phyloP scores from a whole-genome alignment of 2,797 vertebrate genomes.

The Loris lydekkerianus region DNA sequence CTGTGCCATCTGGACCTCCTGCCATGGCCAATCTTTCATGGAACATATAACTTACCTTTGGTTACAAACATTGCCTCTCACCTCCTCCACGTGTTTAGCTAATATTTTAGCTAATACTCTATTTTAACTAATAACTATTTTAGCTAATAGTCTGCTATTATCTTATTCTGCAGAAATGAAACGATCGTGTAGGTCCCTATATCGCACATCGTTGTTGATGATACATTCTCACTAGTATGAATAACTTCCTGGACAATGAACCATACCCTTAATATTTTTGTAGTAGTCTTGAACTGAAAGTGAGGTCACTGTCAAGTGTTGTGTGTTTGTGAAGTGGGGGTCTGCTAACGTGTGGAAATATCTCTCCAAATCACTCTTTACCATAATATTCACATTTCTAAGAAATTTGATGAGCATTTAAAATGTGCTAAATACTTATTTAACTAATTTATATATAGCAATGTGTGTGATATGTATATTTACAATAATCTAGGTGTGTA shows the following conservation, averaged over 20 bases:
- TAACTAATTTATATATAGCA: conserved; percentile 19
- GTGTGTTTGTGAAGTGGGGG: neutral
- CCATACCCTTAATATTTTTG: conserved; percentile 9
- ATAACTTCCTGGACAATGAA: neutral
- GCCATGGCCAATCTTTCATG: neutral
- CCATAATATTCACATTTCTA: neutral
- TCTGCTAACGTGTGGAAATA: neutral
- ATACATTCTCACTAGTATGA: neutral
- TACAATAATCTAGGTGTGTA: neutral
- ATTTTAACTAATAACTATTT: conserved; percentile 47
- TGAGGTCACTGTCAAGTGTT: neutral
- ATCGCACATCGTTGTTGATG: neutral
- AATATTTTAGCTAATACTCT: conserved; percentile 41
- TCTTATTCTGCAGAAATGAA: conserved; percentile 37
- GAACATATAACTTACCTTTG: neutral
- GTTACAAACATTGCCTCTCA: neutral
- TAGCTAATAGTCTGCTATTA: neutral
- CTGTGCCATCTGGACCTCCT: neutral
- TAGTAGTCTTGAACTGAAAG: neutral
- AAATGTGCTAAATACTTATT: neutral
- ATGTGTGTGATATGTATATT: neutral
- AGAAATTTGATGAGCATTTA: neutral
- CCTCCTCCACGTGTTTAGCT: conserved; percentile 1
- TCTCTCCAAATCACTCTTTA: neutral
- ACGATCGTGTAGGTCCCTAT: neutral